A percentile compares a stretch with the other conserved stretches of the same genome.
Evolutionary conservation across 2,888 invertebrate species (phyloP).

Genomic region (Orthonevra nobilis): DNA sequence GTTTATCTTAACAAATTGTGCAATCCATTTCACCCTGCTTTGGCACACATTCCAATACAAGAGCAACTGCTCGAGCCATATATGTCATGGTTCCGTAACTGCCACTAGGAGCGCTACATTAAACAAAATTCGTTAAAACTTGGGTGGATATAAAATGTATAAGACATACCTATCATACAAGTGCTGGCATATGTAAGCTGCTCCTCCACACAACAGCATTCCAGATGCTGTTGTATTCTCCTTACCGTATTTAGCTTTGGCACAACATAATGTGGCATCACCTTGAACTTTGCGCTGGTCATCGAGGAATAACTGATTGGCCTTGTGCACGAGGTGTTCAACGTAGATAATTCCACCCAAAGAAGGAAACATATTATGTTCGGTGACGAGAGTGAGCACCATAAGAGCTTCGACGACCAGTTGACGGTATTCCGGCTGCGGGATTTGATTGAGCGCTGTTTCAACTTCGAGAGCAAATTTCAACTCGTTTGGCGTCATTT

Average conservation of each 20-base stretch:
- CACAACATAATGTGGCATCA: slow-evolving; percentile 96
- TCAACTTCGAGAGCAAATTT: slow-evolving; percentile 99
- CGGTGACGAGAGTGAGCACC: slow-evolving; percentile 95
- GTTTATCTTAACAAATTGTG: slow-evolving; percentile 83
- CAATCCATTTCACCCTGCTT: slow-evolving; percentile 91
- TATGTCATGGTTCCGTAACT: slow-evolving; percentile 99
- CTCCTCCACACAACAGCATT: slow-evolving; percentile 91
- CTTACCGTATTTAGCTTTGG: slow-evolving; percentile 85
- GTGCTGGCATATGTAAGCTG: slow-evolving; percentile 97
- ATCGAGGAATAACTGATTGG: slow-evolving; percentile 95
- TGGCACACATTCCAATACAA: slow-evolving; percentile 87
- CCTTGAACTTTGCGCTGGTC: slow-evolving; percentile 96
- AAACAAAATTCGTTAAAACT: neutral
- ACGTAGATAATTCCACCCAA: slow-evolving; percentile 92
- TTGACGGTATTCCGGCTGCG: slow-evolving; percentile 98
- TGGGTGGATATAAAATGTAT: too few relatives aligned
- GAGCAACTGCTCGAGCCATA: slow-evolving; percentile 91
- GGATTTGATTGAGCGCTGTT: slow-evolving; percentile 96
- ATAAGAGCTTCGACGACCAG: slow-evolving; percentile 97
- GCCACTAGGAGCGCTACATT: slow-evolving; percentile 94
- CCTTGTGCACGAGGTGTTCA: slow-evolving; percentile 95
- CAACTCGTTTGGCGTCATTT: slow-evolving; percentile 99
- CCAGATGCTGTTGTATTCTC: slow-evolving; percentile 83
- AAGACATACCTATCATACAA: slow-evolving; percentile 88
- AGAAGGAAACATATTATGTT: slow-evolving; percentile 89